A percentile compares a stretch with the other conserved stretches of the same genome.
phyloP scores from a whole-genome alignment of 1,140 invertebrate species.

The Sesamia nonagrioides region DNA sequence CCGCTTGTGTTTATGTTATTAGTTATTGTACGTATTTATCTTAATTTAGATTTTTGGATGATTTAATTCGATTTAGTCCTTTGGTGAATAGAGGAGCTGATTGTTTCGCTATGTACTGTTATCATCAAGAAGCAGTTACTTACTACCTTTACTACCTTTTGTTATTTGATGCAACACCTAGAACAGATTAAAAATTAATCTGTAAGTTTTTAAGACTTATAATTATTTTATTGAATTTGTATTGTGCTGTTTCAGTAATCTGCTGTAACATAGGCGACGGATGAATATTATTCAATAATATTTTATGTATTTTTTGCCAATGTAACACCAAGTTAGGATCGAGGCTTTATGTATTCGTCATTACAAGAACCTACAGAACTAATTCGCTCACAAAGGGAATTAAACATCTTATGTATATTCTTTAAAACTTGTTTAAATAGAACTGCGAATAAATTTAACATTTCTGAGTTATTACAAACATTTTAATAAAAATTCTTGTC shows the following conservation, averaged over 20 bases:
- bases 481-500: background rate
- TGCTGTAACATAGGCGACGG: constrained; percentile 27
- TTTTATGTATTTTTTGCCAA: constrained; percentile 68
- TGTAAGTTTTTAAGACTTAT: background rate
- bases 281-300: constrained; percentile 39
- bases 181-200: too few species aligned
- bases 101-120: background rate
- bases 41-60: background rate
- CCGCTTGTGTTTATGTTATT: constrained; percentile 53
- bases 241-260: too few species aligned
- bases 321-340: constrained; percentile 62
- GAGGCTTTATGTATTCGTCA: constrained; percentile 46
- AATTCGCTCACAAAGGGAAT: background rate
- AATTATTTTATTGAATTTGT: background rate
- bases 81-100: background rate
- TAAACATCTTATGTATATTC: background rate
- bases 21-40: background rate
- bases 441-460: too few species aligned
- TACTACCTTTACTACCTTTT: too few species aligned
- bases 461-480: background rate
- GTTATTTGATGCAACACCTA: too few species aligned
- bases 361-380: too few species aligned
- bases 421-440: background rate
- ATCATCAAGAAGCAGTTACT: background rate
- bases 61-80: background rate